Evolutionary conservation across 2,888 invertebrate genomes (phyloP), one percentile per base, ranked within the genome.

Genomic region (Neoitamus cyanurus): DNA sequence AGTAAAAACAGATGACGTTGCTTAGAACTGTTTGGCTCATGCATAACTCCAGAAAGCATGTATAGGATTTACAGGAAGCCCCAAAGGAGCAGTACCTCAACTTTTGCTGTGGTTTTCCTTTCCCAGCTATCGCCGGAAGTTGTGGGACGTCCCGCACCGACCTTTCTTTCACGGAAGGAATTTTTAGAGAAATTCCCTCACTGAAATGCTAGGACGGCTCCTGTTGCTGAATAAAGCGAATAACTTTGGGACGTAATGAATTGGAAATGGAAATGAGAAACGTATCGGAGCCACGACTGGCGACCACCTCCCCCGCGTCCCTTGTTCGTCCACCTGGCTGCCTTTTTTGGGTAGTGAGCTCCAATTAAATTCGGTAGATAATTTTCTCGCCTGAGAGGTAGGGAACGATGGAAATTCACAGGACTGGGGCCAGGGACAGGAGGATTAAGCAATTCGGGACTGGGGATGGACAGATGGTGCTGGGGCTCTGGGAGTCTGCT

Each of bases 231-330:
- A 42, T 42, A 77, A 25, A 42, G 42, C 42, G 42, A 42, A 77
- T 42, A 77, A 77, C 46, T 77, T 42, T 42, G 30, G 77, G 28
- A 42, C 13, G 77, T 77, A 77, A 77, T 77, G 77, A 77, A 77
- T 77, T 77, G 77, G 77, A 77, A 77, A 77, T 77, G 77, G 46
- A 25, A 77, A 77, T 77, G 77, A 46, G 37, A 25, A 37, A 20
- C 36, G 77, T 25, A 77, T 42, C 46, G 28, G 31, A 7, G 58
- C 58, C 58, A 58, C 3, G 58, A 25, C 58, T 6, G 6, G 25
- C 20, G n/a, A 42, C 0, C 42, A n/a, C 25, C 20, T 2, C 20
- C 7, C 9, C 13, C 31, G 73, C 30, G 36, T 30, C 3, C 36
- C 34, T 37, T 34, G 25, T 25, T 20, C 13, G n/a, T 77, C n/a